Evolutionary conservation across 1,140 invertebrate genomes (phyloP).

Genomic region (Drosophila pectinifera): DNA sequence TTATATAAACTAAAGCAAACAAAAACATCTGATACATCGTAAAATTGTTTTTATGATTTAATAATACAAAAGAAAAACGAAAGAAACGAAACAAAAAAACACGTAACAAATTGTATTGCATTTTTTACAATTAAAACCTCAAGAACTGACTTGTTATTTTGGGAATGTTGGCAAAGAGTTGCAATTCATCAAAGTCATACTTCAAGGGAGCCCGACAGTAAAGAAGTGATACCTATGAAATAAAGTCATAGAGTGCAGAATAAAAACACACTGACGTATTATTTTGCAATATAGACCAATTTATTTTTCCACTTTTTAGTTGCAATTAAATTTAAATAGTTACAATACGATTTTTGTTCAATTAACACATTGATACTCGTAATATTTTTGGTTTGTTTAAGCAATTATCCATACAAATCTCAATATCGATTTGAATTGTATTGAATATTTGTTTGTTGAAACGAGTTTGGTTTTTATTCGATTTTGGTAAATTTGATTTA

Average conservation of each 20-base stretch:
- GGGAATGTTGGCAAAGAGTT: neutral
- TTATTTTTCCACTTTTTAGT: conserved; percentile 66
- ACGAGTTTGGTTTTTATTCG: conserved; percentile 46
- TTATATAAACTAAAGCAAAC: conserved; percentile 67
- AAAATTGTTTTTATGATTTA: conserved; percentile 84
- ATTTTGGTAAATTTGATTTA: conserved; percentile 57
- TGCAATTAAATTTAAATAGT: conserved; percentile 64
- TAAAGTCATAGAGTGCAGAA: neutral
- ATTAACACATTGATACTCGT: conserved; percentile 62
- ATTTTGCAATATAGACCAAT: conserved; percentile 65
- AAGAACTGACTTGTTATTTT: conserved; percentile 34
- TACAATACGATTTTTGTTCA: conserved; percentile 57
- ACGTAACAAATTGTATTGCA: conserved; percentile 53
- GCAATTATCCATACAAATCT: conserved; percentile 67
- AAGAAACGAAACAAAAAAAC: conserved; percentile 50
- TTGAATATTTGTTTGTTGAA: conserved; percentile 69
- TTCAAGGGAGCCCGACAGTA: no score
- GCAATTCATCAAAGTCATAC: no score
- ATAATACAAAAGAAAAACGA: conserved; percentile 73
- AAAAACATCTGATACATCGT: conserved; percentile 63
- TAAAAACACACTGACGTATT: neutral
- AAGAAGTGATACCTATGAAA: neutral
- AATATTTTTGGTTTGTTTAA: conserved; percentile 60
- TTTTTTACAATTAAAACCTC: conserved; percentile 40
- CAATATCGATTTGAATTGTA: conserved; percentile 53